phyloP scores from a whole-genome alignment of 2,113 vertebrate genomes.

The Clarias magur region DNA sequence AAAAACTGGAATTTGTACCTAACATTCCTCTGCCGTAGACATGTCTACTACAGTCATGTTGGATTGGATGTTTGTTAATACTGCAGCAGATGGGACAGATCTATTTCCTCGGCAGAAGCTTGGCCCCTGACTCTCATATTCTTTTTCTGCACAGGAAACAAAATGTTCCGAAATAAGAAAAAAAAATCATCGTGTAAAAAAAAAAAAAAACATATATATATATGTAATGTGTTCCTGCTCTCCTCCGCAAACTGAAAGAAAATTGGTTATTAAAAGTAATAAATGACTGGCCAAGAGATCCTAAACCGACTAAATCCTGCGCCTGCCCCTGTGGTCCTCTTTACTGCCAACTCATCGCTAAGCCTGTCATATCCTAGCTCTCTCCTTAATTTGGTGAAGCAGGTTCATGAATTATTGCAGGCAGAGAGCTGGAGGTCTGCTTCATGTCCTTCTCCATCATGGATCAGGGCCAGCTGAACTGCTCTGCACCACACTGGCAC shows the following conservation, averaged over 20 bases:
- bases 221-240: background rate
- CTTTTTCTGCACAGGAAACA: constrained; percentile 10
- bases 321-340: background rate
- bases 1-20: background rate
- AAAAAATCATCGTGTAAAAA: background rate
- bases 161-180: constrained; percentile 25
- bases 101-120: constrained; percentile 26
- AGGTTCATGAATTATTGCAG: constrained; percentile 47
- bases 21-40: background rate
- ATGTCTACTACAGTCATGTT: constrained; percentile 22
- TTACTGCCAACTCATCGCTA: constrained; percentile 28
- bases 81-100: constrained; percentile 38
- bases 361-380: constrained; percentile 29
- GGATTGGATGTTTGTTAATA: constrained; percentile 9
- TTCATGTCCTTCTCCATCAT: constrained; percentile 3
- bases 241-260: constrained; percentile 1
- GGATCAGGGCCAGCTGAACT: constrained; percentile 22
- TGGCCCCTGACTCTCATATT: background rate
- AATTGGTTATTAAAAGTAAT: constrained; percentile 33
- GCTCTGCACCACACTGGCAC: constrained; percentile 11
- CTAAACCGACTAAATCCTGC: constrained; percentile 19
- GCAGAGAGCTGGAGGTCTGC: constrained; percentile 26
- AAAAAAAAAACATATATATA: background rate
- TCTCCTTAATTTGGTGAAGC: constrained; percentile 32
- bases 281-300: background rate